Evolutionary conservation across 2,113 vertebrate species (phyloP).

Genomic region (Bos taurus): DNA sequence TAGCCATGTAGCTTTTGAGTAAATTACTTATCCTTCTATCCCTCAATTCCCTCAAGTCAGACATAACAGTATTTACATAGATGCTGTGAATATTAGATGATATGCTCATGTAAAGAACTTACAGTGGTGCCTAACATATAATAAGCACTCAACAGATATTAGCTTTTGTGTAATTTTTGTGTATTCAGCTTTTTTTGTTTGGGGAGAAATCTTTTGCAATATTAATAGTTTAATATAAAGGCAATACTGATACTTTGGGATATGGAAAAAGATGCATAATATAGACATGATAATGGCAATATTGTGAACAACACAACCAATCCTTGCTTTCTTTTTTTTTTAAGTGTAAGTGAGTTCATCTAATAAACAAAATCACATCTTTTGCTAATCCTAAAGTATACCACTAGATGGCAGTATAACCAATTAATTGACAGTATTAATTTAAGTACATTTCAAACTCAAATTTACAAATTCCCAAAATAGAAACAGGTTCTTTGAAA

Average conservation of each 20-base stretch:
- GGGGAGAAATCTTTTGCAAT: not conserved
- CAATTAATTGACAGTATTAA: slow-evolving; percentile 48
- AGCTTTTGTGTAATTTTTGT: not conserved
- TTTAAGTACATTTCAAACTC: slow-evolving; percentile 40
- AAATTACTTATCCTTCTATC: not conserved
- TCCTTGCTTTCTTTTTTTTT: not conserved
- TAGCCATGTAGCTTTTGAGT: not conserved
- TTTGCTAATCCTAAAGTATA: not conserved
- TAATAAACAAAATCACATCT: not conserved
- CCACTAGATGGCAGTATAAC: slow-evolving; percentile 67
- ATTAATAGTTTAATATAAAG: slow-evolving; percentile 15
- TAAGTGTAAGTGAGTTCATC: not conserved
- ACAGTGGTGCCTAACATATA: not conserved
- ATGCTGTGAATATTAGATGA: slow-evolving; percentile 1
- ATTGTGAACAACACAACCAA: not conserved
- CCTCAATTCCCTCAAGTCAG: not conserved
- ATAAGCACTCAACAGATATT: not conserved
- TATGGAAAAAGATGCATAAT: not conserved
- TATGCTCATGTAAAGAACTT: not conserved
- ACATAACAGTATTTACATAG: not conserved
- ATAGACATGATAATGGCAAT: not conserved
- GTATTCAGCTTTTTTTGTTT: not conserved
- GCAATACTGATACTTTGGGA: not conserved
- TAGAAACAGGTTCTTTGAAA: slow-evolving; percentile 12
- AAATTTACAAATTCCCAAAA: not conserved